phyloP scores from a whole-genome alignment of 2,888 invertebrate genomes.

The Leptothorax acervorum region DNA sequence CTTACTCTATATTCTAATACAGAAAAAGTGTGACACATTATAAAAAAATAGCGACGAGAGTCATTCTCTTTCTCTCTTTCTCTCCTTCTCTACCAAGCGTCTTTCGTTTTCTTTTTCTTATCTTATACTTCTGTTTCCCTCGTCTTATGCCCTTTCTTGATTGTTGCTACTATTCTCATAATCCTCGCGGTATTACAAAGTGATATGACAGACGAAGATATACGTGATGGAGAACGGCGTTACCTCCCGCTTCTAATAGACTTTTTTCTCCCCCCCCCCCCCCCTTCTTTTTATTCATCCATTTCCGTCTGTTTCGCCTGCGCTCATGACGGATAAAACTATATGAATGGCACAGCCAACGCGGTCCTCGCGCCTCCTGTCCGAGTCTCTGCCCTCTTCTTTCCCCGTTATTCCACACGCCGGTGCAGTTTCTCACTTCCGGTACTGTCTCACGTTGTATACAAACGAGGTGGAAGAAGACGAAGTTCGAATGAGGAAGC shows the following conservation, averaged over 20 bases:
- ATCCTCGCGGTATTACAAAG: constrained; percentile 29
- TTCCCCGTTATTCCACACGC: constrained; percentile 54
- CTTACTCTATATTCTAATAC: constrained; percentile 59
- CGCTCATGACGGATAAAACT: constrained; percentile 77
- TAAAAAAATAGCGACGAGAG: constrained; percentile 60
- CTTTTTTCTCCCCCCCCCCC: background rate
- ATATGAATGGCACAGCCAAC: constrained; percentile 85
- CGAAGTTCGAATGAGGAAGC: constrained; percentile 71
- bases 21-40: constrained; percentile 61
- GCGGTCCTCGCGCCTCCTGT: constrained; percentile 78
- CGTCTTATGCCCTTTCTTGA: background rate
- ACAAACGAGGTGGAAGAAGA: constrained; percentile 62
- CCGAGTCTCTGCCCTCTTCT: constrained; percentile 45
- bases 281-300: background rate
- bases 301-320: constrained; percentile 61
- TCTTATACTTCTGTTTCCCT: constrained; percentile 20
- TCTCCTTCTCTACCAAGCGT: constrained; percentile 5
- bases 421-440: constrained; percentile 58
- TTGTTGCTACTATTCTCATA: constrained; percentile 15
- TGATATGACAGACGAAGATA: constrained; percentile 23
- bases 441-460: constrained; percentile 53
- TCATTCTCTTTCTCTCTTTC: constrained; percentile 17
- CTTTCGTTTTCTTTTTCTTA: background rate
- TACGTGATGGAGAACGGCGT: constrained; percentile 49
- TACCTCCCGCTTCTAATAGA: constrained; percentile 1